A percentile compares a stretch with the other conserved stretches of the same genome.
Evolutionary conservation across 2,888 invertebrate species (phyloP).

Genomic region (Anthophora plumipes): DNA sequence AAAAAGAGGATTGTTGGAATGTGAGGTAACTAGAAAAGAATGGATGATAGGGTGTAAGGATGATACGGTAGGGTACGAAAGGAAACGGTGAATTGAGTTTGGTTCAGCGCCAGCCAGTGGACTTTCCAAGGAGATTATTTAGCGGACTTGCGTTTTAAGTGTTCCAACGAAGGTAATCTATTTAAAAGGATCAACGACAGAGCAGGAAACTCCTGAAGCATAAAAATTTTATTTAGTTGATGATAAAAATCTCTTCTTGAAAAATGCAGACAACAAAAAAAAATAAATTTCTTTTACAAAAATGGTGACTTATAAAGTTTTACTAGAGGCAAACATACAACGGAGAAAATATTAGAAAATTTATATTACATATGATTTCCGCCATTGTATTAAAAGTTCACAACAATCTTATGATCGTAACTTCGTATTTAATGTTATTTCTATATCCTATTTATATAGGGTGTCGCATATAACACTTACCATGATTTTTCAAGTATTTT

Average conservation of each 20-base stretch:
- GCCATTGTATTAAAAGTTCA: too few relatives aligned
- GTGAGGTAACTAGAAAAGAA: conserved; percentile 3
- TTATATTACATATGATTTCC: not conserved
- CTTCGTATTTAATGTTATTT: too few relatives aligned
- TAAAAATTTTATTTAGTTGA: not conserved
- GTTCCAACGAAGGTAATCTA: conserved; percentile 1
- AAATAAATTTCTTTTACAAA: not conserved
- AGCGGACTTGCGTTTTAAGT: not conserved
- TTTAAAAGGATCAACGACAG: not conserved
- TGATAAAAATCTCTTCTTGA: not conserved
- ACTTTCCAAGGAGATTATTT: not conserved
- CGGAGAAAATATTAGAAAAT: not conserved
- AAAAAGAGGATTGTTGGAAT: not conserved
- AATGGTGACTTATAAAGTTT: not conserved
- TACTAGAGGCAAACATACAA: not conserved
- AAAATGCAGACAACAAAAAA: not conserved
- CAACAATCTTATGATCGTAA: too few relatives aligned
- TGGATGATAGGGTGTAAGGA: conserved; percentile 16
- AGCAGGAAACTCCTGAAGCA: not conserved
- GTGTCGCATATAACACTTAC: too few relatives aligned
- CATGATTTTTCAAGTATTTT: too few relatives aligned
- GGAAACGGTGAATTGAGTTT: conserved; percentile 15
- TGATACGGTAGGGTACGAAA: not conserved
- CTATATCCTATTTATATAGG: too few relatives aligned
- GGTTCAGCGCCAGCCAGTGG: conserved; percentile 12